phyloP scores from a whole-genome alignment of 2,888 invertebrate species.

The Lottia gigantea region DNA sequence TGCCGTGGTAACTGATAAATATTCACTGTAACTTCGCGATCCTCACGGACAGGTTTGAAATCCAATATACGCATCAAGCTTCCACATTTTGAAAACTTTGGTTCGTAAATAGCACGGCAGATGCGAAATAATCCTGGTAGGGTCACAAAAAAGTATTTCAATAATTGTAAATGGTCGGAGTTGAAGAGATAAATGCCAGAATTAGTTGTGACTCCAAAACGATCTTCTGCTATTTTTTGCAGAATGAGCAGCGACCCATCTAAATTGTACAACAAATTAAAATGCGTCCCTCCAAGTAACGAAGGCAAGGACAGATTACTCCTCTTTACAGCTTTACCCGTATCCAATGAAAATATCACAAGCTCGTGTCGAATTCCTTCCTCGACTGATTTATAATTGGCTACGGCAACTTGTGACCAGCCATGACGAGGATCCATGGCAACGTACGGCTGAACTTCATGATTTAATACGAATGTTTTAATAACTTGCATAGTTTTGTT shows the following conservation, averaged over 20 bases:
- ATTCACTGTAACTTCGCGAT: slow-evolving; percentile 25
- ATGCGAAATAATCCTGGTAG: slow-evolving; percentile 35
- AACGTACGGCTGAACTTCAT: slow-evolving; percentile 38
- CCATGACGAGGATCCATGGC: slow-evolving; percentile 37
- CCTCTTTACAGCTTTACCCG: slow-evolving; percentile 20
- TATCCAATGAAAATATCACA: slow-evolving; percentile 29
- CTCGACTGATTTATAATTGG: slow-evolving; percentile 28
- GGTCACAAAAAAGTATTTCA: slow-evolving; percentile 32
- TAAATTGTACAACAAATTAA: slow-evolving; percentile 32
- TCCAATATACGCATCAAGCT: slow-evolving; percentile 37
- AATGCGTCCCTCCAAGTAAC: slow-evolving; percentile 35
- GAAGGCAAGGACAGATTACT: slow-evolving; percentile 32
- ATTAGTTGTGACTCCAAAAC: slow-evolving; percentile 32
- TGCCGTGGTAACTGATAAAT: slow-evolving; percentile 38
- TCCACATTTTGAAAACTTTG: slow-evolving; percentile 36
- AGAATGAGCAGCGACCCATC: slow-evolving; percentile 34
- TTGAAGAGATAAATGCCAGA: slow-evolving; percentile 38
- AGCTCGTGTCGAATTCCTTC: slow-evolving; percentile 29
- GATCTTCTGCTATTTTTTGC: slow-evolving; percentile 38
- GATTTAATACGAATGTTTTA: slow-evolving; percentile 28
- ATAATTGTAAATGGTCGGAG: slow-evolving; percentile 29
- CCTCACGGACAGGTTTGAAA: slow-evolving; percentile 22
- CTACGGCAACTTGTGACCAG: slow-evolving; percentile 32
- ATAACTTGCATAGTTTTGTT: slow-evolving; percentile 28
- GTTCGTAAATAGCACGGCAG: slow-evolving; percentile 35